These are phyloP conservation scores for Gymnosoma rotundatum DNA, from an alignment of 2,888 invertebrate species.

Conservation along the genomic window DNA sequence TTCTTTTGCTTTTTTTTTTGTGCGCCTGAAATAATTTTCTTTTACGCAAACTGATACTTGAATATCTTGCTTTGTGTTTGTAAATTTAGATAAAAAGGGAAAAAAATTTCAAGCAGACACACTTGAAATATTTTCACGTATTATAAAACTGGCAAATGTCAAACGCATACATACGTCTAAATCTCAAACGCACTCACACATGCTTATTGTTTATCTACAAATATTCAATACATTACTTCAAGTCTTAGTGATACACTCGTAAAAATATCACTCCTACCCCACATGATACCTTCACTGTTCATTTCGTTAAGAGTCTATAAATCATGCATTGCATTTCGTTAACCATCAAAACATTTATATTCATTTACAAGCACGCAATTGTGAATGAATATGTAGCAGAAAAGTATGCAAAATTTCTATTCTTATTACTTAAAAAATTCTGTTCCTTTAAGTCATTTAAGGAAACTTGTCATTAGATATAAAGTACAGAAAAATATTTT, in stretches of 20 bases:
- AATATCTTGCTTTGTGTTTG: conserved; percentile 32
- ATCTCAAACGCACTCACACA: conserved; percentile 40
- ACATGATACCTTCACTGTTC: conserved; percentile 17
- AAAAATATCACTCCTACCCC: conserved; percentile 27
- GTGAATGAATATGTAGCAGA: not conserved
- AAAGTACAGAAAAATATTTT: not conserved
- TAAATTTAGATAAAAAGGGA: not conserved
- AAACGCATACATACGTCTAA: conserved; percentile 65
- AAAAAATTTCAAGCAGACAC: conserved; percentile 60
- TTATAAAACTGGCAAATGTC: conserved; percentile 77
- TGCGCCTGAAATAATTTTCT: conserved; percentile 47
- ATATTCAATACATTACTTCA: conserved; percentile 62
- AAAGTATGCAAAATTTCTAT: conserved; percentile 52
- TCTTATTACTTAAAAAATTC: not conserved
- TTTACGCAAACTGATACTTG: conserved; percentile 52
- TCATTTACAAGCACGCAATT: conserved; percentile 50
- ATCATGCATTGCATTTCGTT: conserved; percentile 72
- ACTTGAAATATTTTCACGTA: conserved; percentile 80
- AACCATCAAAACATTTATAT: conserved; percentile 69
- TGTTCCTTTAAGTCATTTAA: too few relatives aligned
- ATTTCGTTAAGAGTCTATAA: conserved; percentile 68
- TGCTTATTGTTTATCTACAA: conserved; percentile 61
- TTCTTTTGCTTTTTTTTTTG: conserved; percentile 36
- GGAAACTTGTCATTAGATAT: not conserved
- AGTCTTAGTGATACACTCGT: conserved; percentile 16